Evolutionary conservation across 2,113 vertebrate species (phyloP), one percentile per base, ranked within the genome.

Genomic region (Pao palembangensis): DNA sequence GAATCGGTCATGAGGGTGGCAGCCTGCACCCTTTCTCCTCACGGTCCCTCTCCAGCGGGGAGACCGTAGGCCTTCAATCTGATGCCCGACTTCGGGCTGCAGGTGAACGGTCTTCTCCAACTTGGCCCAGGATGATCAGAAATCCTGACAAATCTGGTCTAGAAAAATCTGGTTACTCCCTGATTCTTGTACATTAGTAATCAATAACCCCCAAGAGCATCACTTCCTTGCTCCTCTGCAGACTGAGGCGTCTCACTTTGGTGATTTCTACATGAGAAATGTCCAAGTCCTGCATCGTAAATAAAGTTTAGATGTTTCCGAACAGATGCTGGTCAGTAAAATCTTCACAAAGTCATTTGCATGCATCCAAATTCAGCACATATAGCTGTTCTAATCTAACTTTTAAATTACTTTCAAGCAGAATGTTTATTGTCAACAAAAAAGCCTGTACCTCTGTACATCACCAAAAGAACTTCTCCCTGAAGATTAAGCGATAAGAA

Each of bases 401-500:
- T 77, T 77, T 73, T 18, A 81, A 57, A 71, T 80, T 71, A 72
- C 71, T 79, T 74, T 71, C 61, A 81, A 58, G 68, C 51, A 57
- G 50, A 80, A 80, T 85, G 73, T 78, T 69, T 69, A 77, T 62
- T 59, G 69, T 74, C 73, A 69, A 78, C 71, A 74, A 51, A 65
- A 28, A 73, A 55, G 5, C 44, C 28, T 16, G 5, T 74, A 74
- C 76, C 76, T 85, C 74, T 68, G 74, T 78, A 66, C 73, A 75
- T 83, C 56, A 75, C 58, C 75, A 67, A 58, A 73, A 51, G 61
- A 71, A 71, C 76, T 80, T 73, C 71, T 62, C 77, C 79, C 78
- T 68, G 69, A 84, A 79, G 84, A 87, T 85, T 75, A 88, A 83
- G 79, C 16, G 69, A 81, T 79, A 78, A 69, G 68, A 82, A 81